Evolutionary conservation across 2,113 vertebrate genomes (phyloP), one percentile per base, ranked within the genome.

Genomic region (Poeciliopsis retropinna): DNA sequence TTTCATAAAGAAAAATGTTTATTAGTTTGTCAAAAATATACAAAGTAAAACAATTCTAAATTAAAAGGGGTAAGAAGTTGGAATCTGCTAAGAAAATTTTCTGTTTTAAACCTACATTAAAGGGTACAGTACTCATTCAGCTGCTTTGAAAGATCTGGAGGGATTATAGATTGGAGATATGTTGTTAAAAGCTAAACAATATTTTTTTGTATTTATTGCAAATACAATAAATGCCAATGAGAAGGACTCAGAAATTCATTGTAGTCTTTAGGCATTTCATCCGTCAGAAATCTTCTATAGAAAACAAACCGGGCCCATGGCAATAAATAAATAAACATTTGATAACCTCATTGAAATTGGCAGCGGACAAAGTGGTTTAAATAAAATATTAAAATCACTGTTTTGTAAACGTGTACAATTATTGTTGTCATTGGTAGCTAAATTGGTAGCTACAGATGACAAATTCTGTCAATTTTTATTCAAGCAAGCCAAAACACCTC

Each of bases 1-100:
- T 71, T 79, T 51, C 37, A 67, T 29, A 61, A 66, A 69, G 60
- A 67, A 30, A n/a, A 64, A 75, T 61, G 75, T 64, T 37, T 31
- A 75, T 66, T 61, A 9, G n/a, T 54, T 67, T n/a, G 47, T 32
- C 62, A 69, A n/a, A 62, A 67, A 64, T 63, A 11, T 34, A 25
- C 14, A 69, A 69, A 34, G 5, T 25, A 37, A 4, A 3, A 5
- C 25, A 39, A 1, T 12, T 6, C 1, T n/a, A n/a, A 17, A 5
- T 27, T 66, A 27, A 65, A 65, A 65, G 17, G 17, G n/a, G 25
- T 15, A 14, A 54, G 25, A 25, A 6, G 25, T 39, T 41, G 34
- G 37, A 17, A 7, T 66, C 37, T 17, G 2, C 13, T 27, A 8
- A 27, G 4, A 6, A n/a, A 28, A 39, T 41, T 1, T 67, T n/a